Evolutionary conservation across 2,888 invertebrate genomes (phyloP), one percentile per base, ranked within the genome.

Genomic region (Tenthredo mesomela): DNA sequence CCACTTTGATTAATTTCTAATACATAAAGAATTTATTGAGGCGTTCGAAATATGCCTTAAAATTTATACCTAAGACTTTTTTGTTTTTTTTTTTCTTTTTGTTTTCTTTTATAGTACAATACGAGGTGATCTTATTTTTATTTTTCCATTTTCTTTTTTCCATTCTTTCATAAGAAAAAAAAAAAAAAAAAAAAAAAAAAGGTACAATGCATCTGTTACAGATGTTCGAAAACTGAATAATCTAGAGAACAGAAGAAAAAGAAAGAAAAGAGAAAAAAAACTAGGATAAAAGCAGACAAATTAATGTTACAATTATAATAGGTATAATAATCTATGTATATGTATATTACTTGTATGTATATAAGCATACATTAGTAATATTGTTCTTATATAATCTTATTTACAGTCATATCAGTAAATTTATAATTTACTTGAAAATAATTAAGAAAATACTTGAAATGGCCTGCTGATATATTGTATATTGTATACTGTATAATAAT

Each of bases 101-200:
- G 6, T 7, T 37, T 6, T 37, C 4, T 33, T 4, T 37, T 37
- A 80, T 83, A 65, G 75, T 73, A 86, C 82, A 82, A 80, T 80
- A 85, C 73, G 50, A 80, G 67, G 78, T 84, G 82, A 84, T 86
- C 58, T 80, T 77, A 85, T 15, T 84, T 67, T 85, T 67, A 2
- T 21, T 84, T 82, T 65, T 58, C 15, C 82, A 65, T 77, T 40
- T 82, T 73, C 9, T 43, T 21, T 15, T 15, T 10, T 85, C 85
- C 84, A 75, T 80, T 54, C 43, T 50, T 77, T 54, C 10, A 50
- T 29, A 54, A 33, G 54, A 54, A 6, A 37, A 37, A 37, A 7
- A 37, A 54, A 77, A n/a, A 77, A n/a, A n/a, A 33, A 77, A 54
- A 6, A 37, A 37, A 37, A 7, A 37, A 54, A 77, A n/a, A 77